Percentiles rank a stretch among this genome's conserved stretches.
Evolutionary conservation across 2,797 vertebrate genomes (phyloP).

Genomic region (Capromys pilorides): DNA sequence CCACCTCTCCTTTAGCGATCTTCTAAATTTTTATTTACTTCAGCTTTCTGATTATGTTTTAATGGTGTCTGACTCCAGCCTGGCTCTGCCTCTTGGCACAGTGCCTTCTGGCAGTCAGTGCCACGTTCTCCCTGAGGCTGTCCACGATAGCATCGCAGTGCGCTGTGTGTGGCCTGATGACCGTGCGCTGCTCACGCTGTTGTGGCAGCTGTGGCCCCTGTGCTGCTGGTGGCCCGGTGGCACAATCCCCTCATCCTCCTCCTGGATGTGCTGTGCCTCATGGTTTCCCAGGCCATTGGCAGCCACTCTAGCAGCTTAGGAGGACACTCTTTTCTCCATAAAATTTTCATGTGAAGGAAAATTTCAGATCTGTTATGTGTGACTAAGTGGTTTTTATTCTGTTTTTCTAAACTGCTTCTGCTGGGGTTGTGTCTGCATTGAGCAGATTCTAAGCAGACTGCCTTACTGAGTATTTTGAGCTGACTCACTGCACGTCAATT

Average conservation of each 20-base stretch:
- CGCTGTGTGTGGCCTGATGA: not conserved
- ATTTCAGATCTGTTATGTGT: conserved; percentile 20
- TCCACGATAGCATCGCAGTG: not conserved
- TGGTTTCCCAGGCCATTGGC: not conserved
- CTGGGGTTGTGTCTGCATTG: not conserved
- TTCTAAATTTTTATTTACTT: not conserved
- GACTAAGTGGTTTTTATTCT: conserved; percentile 42
- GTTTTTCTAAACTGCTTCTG: not conserved
- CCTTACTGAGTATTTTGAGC: conserved; percentile 24
- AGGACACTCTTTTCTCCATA: not conserved
- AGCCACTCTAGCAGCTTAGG: not conserved
- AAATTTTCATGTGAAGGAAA: conserved; percentile 6
- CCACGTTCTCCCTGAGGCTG: not conserved
- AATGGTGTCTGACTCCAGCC: not conserved
- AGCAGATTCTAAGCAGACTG: not conserved
- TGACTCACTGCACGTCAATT: not conserved
- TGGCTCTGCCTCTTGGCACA: not conserved
- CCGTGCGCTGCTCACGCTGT: not conserved
- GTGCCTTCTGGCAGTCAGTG: not conserved
- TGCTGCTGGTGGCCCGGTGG: not conserved
- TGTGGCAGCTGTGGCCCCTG: not conserved
- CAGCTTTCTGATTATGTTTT: not conserved
- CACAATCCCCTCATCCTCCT: not conserved
- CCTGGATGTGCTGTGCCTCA: not conserved
- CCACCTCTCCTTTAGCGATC: not conserved